These are phyloP conservation scores for Nicator chloris DNA, from an alignment of 2,113 vertebrate genomes.

Conservation along the genomic window DNA sequence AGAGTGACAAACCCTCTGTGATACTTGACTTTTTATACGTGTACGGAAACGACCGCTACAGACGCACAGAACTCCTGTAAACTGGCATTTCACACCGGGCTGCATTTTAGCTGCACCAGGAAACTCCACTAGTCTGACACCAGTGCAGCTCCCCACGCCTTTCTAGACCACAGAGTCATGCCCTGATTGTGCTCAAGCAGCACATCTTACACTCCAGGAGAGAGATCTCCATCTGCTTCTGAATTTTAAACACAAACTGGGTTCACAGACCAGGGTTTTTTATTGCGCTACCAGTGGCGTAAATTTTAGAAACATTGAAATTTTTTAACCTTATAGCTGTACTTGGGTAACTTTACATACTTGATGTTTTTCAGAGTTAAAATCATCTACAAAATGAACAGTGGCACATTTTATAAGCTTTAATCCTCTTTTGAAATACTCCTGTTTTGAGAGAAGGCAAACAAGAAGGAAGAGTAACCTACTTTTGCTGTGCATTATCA, in stretches of 20 bases:
- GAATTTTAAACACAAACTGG: not conserved
- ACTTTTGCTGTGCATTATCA: not conserved
- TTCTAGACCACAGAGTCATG: not conserved
- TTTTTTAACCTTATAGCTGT: not conserved
- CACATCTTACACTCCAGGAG: not conserved
- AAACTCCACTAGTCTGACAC: not conserved
- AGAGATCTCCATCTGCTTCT: not conserved
- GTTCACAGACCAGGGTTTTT: not conserved
- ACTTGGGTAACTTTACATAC: not conserved
- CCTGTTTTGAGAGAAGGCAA: slow-evolving; percentile 1
- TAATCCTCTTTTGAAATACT: not conserved
- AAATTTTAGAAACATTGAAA: not conserved
- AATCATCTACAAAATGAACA: not conserved
- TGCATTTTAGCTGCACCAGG: not conserved
- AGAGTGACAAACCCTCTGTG: not conserved
- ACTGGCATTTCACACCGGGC: not conserved
- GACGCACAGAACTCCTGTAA: slow-evolving; percentile 10
- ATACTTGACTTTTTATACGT: not conserved
- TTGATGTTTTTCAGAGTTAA: slow-evolving; percentile 6
- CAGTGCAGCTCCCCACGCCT: not conserved
- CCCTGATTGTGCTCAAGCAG: not conserved
- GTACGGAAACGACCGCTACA: not conserved
- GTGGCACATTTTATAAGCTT: slow-evolving; percentile 19
- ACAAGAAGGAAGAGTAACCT: slow-evolving; percentile 6
- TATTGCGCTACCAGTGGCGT: not conserved